Evolutionary conservation across 1,140 invertebrate species (phyloP).

Genomic region (Aphelinus atriplicis): DNA sequence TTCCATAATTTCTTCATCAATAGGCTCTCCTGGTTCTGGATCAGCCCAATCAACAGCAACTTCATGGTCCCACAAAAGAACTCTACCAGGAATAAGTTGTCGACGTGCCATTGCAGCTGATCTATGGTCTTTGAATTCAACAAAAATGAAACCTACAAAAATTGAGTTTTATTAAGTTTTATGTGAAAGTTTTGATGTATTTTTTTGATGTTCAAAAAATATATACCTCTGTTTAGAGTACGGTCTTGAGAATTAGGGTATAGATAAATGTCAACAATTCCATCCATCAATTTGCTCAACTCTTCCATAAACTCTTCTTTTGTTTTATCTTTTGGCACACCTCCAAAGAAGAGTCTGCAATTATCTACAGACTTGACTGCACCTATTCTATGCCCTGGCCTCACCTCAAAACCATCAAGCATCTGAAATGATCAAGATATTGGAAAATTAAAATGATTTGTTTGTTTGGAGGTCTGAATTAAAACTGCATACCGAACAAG

Average conservation of each 20-base stretch:
- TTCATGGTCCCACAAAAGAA: constrained; percentile 76
- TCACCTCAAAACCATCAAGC: constrained; percentile 78
- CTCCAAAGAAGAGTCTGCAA: constrained; percentile 83
- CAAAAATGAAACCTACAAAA: constrained; percentile 77
- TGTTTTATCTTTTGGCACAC: constrained; percentile 78
- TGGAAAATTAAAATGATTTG: no score
- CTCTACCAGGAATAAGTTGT: constrained; percentile 76
- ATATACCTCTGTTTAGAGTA: constrained; percentile 72
- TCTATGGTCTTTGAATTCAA: constrained; percentile 85
- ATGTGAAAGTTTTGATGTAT: no score
- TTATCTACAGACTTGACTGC: constrained; percentile 87
- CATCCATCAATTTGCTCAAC: constrained; percentile 75
- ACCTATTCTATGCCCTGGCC: constrained; percentile 73
- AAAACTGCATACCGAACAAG: constrained; percentile 50
- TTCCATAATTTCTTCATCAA: constrained; percentile 79
- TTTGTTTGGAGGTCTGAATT: no score
- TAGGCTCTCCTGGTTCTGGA: constrained; percentile 75
- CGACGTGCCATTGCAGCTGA: constrained; percentile 84
- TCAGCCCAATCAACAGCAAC: constrained; percentile 89
- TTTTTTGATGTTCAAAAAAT: no score
- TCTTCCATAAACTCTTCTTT: constrained; percentile 77
- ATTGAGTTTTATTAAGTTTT: no score
- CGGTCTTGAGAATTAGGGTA: constrained; percentile 75
- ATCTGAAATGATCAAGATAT: constrained; percentile 48
- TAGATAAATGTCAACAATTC: constrained; percentile 79